Evolutionary conservation across 2,113 vertebrate genomes (phyloP), one percentile per base, ranked within the genome.

Genomic region (Labrus mixtus): DNA sequence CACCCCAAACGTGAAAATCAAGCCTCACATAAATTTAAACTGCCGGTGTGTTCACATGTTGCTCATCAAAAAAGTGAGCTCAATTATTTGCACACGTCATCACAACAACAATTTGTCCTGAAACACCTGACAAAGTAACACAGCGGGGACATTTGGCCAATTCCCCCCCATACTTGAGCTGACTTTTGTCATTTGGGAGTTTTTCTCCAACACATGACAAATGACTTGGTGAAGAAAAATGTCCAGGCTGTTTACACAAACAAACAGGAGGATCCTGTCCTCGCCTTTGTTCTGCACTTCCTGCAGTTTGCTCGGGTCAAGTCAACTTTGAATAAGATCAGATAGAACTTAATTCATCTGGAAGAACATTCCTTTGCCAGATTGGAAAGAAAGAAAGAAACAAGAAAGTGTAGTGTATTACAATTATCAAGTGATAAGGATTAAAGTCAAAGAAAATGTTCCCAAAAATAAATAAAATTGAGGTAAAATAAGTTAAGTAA

Each of bases 271-370:
- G 15, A 33, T 19, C 46, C 20, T 29, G 70, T 72, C 67, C 68
- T 53, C 0, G 5, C 4, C 22, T 77, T 82, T 78, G 73, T 87
- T 72, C 4, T 53, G 37, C 33, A 54, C 82, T 78, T 83, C 79
- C 70, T 60, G 19, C 55, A 8, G 16, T 15, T 41, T 41, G 39
- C 29, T 33, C 29, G 6, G 0, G 6, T 33, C 29, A 33, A 33
- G 29, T 33, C 4, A 1, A 33, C 6, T 33, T 33, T 33, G 4
- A 33, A 33, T 33, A 6, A 33, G 29, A 33, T 33, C 4, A 33
- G 29, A 33, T 33, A 3, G 29, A 33, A 6, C 29, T 33, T 33
- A 33, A 4, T 6, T 6, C 4, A 33, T 33, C 29, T 33, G 4
- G 29, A 33, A 33, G 1, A 6, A n/a, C n/a, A n/a, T n/a, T n/a